Base-by-base conservation (phyloP, 1,140 invertebrate species). In the Diachasmimorpha longicaudata region DNA sequence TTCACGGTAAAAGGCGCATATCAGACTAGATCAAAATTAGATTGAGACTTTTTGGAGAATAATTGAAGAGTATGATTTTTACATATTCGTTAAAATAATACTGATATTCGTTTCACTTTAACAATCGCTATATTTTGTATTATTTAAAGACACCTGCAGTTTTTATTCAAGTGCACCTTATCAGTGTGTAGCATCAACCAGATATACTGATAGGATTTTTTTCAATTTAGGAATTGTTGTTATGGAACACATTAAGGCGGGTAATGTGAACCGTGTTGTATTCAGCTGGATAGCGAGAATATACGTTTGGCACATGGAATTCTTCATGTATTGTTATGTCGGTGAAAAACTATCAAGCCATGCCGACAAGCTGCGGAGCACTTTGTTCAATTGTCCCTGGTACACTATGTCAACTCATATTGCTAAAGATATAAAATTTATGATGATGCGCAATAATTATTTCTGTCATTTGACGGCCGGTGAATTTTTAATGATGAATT, bases 341-440 rank as follows among this genome's bases (percentile, higher is more conserved):
- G 71, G 71, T 11, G 71, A 72, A 58, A 58, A 63, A 19, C 19
- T 77, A 31, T 42, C 46, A 10, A 31, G 11, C 6, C 21, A 58
- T 55, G 52, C 70, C n/a, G 58, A 73, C 52, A 68, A 77, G 11
- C 19, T 66, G 1, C 31, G 46, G 31, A 23, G 39, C 10, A 63
- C 76, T 23, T 16, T 58, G 0, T 77, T 58, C 21, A 19, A 42
- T 19, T 69, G 71, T 72, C 19, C 1, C 6, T 77, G 76, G 76
- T 77, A 77, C 37, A 42, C 72, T 31, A 67, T 77, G 37, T 42
- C 70, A 0, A 21, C 46, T 11, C 68, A n/a, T 14, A 36, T 21
- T 13, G n/a, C 25, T 58, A 63, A 63, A 42, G 48, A 72, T 39
- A 36, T 72, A 4, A 39, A 39, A 63, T 63, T 58, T 37, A 63